Evolutionary conservation across 2,113 vertebrate species (phyloP).

Genomic region (Corynorhinus townsendii): DNA sequence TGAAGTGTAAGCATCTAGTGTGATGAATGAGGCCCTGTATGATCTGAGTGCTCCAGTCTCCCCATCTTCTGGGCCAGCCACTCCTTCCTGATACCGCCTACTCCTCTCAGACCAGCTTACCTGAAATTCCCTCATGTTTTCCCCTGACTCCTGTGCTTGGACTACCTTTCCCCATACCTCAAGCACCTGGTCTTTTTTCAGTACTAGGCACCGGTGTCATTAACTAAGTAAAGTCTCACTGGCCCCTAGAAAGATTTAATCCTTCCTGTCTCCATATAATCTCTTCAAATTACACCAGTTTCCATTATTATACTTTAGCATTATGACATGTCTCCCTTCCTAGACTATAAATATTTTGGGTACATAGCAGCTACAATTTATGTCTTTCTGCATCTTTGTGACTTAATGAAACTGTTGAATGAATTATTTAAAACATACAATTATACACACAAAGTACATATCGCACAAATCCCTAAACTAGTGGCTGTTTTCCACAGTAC

Average conservation of each 20-base stretch:
- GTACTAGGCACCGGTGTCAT: background rate
- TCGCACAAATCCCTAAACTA: background rate
- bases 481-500: background rate
- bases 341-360: background rate
- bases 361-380: background rate
- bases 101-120: background rate
- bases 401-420: background rate
- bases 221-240: background rate
- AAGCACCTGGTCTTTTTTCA: background rate
- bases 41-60: background rate
- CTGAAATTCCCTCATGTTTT: background rate
- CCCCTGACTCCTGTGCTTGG: background rate
- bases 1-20: background rate
- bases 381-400: background rate
- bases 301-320: background rate
- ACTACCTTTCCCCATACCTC: background rate
- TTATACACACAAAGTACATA: background rate
- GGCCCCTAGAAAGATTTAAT: background rate
- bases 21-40: fast-evolving
- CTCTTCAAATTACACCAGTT: background rate
- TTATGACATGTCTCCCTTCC: background rate
- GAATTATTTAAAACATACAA: background rate
- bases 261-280: background rate
- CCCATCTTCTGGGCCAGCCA: background rate
- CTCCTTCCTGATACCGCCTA: background rate